Conservation (phyloP, 2,113 vertebrate genomes). For the Fulica atra region DNA sequence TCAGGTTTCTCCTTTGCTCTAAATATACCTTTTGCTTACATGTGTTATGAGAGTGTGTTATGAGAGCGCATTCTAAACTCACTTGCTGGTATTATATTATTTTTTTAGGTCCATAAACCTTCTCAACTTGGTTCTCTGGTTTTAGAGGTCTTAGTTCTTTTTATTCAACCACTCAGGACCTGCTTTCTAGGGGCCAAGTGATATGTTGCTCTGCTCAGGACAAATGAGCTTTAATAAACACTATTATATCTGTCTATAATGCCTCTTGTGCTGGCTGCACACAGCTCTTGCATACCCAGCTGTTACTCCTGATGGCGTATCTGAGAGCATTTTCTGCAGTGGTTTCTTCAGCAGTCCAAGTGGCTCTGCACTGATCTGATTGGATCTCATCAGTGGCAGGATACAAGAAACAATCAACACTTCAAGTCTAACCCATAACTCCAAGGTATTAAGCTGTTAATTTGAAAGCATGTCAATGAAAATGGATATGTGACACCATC, state of each 20-base stretch:
- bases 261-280: not conserved
- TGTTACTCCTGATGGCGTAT: not conserved
- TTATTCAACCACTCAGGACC: not conserved
- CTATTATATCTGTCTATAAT: not conserved
- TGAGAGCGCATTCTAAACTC: not conserved
- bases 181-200: not conserved
- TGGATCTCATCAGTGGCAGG: not conserved
- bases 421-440: not conserved
- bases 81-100: not conserved
- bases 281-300: not conserved
- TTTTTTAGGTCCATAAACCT: not conserved
- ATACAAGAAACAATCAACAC: not conserved
- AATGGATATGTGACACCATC: not conserved
- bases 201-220: not conserved
- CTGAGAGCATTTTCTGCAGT: not conserved
- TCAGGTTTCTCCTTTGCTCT: not conserved
- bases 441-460: not conserved
- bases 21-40: not conserved
- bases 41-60: not conserved
- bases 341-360: not conserved
- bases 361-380: not conserved
- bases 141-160: not conserved
- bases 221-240: constrained; percentile 1
- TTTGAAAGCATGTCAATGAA: not conserved
- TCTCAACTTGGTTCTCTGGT: not conserved